These are phyloP conservation scores for Phaethornis superciliosus DNA, from an alignment of 2,113 vertebrate genomes.

Conservation along the genomic window DNA sequence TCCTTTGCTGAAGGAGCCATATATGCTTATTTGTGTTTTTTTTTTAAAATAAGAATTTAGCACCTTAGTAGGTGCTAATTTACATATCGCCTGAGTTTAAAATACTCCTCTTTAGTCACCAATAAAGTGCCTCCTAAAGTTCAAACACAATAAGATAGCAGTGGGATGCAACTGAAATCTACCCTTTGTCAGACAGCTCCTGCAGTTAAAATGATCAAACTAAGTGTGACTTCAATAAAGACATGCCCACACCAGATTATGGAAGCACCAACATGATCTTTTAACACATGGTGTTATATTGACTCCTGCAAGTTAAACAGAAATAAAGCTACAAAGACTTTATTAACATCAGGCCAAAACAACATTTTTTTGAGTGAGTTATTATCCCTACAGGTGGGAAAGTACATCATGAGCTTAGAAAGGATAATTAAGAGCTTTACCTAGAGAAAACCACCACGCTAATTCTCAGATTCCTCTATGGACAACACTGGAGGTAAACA, in stretches of 20 bases:
- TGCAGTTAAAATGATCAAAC: conserved; percentile 17
- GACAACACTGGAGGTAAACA: not conserved
- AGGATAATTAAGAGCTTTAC: conserved; percentile 15
- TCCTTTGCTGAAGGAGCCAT: not conserved
- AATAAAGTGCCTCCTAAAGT: not conserved
- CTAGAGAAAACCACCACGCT: not conserved
- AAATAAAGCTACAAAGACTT: not conserved
- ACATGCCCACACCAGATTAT: not conserved
- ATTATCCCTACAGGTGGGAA: not conserved
- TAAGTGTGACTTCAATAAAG: not conserved
- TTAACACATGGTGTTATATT: not conserved
- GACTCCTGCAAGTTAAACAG: not conserved
- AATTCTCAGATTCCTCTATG: not conserved
- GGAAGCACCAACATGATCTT: not conserved
- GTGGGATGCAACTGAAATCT: not conserved
- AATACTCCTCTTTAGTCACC: not conserved
- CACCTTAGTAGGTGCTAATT: not conserved
- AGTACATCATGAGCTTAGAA: not conserved
- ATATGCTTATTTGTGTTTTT: not conserved
- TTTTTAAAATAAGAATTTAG: not conserved
- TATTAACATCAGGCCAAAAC: not conserved
- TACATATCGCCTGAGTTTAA: not conserved
- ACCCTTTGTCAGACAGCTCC: not conserved
- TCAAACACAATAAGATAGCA: not conserved
- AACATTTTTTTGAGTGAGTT: not conserved